Evolutionary conservation across 2,113 vertebrate genomes (phyloP), one percentile per base, ranked within the genome.

Genomic region (Dipodomys spectabilis): DNA sequence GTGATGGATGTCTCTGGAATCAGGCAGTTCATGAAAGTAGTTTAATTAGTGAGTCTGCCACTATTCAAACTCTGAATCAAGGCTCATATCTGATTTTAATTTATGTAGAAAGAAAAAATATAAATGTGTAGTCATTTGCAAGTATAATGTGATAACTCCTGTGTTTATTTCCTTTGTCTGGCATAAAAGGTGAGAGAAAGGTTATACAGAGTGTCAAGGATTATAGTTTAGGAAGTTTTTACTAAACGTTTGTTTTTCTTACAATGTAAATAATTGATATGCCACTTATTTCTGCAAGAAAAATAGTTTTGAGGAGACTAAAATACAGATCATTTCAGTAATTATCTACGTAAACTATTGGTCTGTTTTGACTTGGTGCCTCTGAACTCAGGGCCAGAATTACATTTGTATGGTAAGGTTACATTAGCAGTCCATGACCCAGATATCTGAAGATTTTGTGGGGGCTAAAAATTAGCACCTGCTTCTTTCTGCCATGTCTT

Each of bases 31-130:
- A 49, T 65, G 49, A 82, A 88, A 88, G 60, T 75, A 72, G n/a
- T 90, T 80, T 94, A 93, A 92, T 90, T 92, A 80, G 23, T 35
- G 25, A 83, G 32, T 67, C 73, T 94, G 88, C 71, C 88, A 49
- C 22, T 82, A 32, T 83, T 97, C 92, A 96, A 77, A 49, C 81
- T 92, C 86, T 91, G 88, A 97, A 97, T 96, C 90, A 92, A 90
- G 91, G 79, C 91, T 35, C 39, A 80, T 93, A 96, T 78, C 95
- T 97, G 92, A 94, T 95, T 90, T 88, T 86, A 93, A 30, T 94
- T 80, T 86, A 0, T 94, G 77, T 79, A 71, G n/a, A 82, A 93
- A 88, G 86, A 93, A 90, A 93, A 92, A 78, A 53, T 85, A 60
- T 86, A 85, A 85, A 88, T 72, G 53, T 88, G 13, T 45, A 25